phyloP scores from a whole-genome alignment of 2,113 vertebrate genomes.

The Cyrtonyx montezumae region DNA sequence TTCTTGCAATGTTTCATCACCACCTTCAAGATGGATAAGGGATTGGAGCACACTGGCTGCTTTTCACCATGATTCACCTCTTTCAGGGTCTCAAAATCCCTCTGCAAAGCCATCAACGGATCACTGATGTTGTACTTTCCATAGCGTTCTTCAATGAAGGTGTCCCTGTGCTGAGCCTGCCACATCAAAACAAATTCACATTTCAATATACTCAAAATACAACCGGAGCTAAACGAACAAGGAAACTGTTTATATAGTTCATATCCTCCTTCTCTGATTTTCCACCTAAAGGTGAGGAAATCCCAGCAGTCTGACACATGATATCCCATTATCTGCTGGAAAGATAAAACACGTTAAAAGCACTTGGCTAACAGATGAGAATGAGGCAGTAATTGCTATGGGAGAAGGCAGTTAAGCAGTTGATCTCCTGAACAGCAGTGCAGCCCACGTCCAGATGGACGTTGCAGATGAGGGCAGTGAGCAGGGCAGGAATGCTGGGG shows the following conservation, averaged over 20 bases:
- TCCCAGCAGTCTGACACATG: neutral
- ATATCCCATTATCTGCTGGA: neutral
- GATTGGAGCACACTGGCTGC: constrained; percentile 85
- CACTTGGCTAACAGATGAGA: neutral
- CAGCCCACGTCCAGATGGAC: no score
- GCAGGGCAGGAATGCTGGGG: no score
- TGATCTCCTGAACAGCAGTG: neutral
- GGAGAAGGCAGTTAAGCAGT: fast-evolving
- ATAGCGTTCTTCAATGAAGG: constrained; percentile 93
- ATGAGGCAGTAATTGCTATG: neutral
- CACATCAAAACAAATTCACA: neutral
- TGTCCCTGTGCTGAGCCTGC: constrained; percentile 91
- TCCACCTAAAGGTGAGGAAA: neutral
- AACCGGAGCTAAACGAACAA: neutral
- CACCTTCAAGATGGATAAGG: constrained; percentile 89
- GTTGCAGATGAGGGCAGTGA: no score
- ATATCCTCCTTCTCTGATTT: neutral
- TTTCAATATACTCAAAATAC: neutral
- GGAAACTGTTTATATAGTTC: neutral
- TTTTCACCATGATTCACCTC: constrained; percentile 80
- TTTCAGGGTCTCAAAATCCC: constrained; percentile 89
- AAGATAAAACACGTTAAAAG: neutral
- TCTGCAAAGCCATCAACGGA: constrained; percentile 92
- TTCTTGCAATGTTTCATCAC: constrained; percentile 96
- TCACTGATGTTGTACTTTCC: constrained; percentile 95